Conservation (phyloP, 2,888 invertebrate genomes). For the Andrena minutula region DNA sequence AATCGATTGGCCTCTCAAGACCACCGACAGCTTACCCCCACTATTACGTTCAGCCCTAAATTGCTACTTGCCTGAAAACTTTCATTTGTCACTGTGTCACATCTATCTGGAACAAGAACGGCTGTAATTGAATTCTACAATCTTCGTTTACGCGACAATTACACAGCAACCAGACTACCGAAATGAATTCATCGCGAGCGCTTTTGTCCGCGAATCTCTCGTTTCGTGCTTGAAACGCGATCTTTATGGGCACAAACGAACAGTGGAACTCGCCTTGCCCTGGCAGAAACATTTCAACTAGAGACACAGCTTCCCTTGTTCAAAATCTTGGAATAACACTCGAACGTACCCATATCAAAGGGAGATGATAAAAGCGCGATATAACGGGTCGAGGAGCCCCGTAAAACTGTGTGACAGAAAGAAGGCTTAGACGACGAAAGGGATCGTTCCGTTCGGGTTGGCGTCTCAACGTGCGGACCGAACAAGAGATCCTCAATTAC, state of each 20-base stretch:
- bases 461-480: slow-evolving; percentile 8
- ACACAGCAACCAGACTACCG: background rate
- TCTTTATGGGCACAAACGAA: background rate
- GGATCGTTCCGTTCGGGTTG: slow-evolving; percentile 45
- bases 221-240: background rate
- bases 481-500: slow-evolving; percentile 44
- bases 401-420: slow-evolving; percentile 6
- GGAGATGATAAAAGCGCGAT: slow-evolving; percentile 26
- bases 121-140: background rate
- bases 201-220: background rate
- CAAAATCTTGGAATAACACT: slow-evolving; percentile 9
- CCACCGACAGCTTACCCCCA: no score
- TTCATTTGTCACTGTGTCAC: background rate
- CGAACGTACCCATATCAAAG: slow-evolving; percentile 39
- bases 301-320: background rate
- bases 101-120: background rate
- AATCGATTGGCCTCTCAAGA: no score
- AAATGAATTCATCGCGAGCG: background rate
- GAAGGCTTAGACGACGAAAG: slow-evolving; percentile 8
- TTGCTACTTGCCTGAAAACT: background rate
- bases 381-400: slow-evolving; percentile 23
- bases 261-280: background rate
- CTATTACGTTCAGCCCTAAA: background rate
- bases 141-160: background rate
- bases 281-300: background rate